Evolutionary conservation across 2,797 vertebrate species (phyloP).

Genomic region (Phrynocephalus forsythii): DNA sequence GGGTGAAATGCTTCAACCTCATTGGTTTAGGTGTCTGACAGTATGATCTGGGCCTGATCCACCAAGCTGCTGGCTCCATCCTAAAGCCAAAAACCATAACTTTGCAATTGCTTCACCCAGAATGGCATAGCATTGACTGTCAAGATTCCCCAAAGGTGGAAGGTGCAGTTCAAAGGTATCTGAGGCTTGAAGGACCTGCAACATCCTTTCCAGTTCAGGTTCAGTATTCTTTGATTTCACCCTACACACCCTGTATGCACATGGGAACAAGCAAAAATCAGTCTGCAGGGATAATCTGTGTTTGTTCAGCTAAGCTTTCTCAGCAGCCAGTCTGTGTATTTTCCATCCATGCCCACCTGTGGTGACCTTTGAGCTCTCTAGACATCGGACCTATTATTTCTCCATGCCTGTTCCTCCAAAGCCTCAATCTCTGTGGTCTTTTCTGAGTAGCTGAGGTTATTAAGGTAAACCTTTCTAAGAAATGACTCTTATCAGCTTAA

Average conservation of each 20-base stretch:
- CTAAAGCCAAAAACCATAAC: too few species aligned
- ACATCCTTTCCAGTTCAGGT: background rate
- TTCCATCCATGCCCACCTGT: background rate
- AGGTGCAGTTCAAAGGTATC: background rate
- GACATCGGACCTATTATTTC: background rate
- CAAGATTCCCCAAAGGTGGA: background rate
- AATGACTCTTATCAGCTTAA: constrained; percentile 47
- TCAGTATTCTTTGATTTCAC: background rate
- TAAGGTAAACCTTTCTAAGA: constrained; percentile 54
- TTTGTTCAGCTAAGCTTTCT: constrained; percentile 2
- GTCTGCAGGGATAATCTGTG: background rate
- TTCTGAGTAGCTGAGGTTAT: constrained; percentile 1
- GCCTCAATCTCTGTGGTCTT: background rate
- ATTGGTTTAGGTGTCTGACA: background rate
- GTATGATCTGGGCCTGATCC: background rate
- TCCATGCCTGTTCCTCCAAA: background rate
- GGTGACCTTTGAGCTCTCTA: constrained; percentile 42
- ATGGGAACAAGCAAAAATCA: background rate
- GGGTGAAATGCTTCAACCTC: too few species aligned
- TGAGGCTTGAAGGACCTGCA: background rate
- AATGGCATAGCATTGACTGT: background rate
- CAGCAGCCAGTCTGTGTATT: background rate
- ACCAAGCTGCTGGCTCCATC: background rate
- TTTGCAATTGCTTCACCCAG: background rate
- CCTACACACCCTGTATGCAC: background rate